phyloP scores from a whole-genome alignment of 2,797 vertebrate genomes.

The Aratinga solstitialis region DNA sequence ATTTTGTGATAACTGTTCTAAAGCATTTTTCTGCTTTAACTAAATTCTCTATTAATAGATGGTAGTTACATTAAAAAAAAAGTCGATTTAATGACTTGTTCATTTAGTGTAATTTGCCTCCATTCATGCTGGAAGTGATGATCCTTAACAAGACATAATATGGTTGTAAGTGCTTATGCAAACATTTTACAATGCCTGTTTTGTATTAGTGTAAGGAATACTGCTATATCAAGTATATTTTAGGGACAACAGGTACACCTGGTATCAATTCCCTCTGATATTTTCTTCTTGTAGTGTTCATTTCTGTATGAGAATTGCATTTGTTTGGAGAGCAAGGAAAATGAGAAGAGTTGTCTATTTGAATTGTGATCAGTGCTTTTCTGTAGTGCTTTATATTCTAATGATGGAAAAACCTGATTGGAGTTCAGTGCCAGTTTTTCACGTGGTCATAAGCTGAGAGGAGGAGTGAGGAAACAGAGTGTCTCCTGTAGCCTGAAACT shows the following conservation, averaged over 20 bases:
- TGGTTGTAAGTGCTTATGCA: background rate
- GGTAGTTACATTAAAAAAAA: background rate
- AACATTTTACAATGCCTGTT: background rate
- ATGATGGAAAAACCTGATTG: background rate
- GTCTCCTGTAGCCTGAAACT: background rate
- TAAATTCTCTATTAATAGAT: background rate
- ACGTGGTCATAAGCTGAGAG: rapidly evolving
- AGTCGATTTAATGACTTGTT: background rate
- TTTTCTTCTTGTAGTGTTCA: background rate
- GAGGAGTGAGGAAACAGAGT: background rate
- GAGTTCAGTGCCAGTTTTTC: background rate
- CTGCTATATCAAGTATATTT: background rate
- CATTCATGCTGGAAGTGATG: background rate
- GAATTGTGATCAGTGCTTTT: background rate
- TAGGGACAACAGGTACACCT: background rate
- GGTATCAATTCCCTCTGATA: background rate
- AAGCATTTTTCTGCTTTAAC: background rate
- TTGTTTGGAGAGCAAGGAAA: background rate
- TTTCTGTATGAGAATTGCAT: background rate
- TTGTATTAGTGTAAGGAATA: background rate
- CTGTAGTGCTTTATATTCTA: background rate
- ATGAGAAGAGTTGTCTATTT: background rate
- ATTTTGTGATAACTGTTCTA: background rate
- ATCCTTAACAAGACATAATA: background rate
- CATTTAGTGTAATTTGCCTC: background rate